These are phyloP conservation scores for Lysandra coridon DNA, from an alignment of 2,888 invertebrate species.

Conservation along the genomic window DNA sequence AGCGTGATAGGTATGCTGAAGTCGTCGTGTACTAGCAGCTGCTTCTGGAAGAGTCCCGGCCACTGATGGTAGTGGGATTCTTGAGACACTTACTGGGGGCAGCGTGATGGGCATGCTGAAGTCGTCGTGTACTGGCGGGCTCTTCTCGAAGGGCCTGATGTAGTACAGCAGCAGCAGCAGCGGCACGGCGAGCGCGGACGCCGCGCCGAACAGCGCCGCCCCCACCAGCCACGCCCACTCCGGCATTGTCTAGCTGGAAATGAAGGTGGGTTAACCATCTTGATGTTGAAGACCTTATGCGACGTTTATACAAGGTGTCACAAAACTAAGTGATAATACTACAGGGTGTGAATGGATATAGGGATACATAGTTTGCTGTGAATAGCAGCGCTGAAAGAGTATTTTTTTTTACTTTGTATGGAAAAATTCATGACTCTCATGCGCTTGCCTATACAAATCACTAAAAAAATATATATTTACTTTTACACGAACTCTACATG, in stretches of 20 bases:
- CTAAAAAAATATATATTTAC: no score
- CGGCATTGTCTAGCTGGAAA: constrained; percentile 55
- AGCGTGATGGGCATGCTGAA: constrained; percentile 60
- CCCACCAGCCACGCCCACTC: constrained; percentile 73
- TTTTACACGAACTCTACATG: no score
- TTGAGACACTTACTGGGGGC: constrained; percentile 47
- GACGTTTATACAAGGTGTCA: no score
- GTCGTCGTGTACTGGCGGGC: constrained; percentile 50
- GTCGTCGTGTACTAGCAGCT: constrained; percentile 51
- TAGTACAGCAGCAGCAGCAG: constrained; percentile 63
- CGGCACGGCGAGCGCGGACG: constrained; percentile 63
- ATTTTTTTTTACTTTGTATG: no score
- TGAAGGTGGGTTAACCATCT: not conserved
- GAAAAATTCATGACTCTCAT: no score
- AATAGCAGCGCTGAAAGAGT: no score
- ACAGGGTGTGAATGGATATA: no score
- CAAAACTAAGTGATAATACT: no score
- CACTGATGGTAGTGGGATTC: no score
- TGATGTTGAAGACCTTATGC: not conserved
- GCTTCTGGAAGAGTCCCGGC: constrained; percentile 52
- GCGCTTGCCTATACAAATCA: no score
- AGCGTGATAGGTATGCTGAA: constrained; percentile 60
- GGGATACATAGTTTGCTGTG: no score
- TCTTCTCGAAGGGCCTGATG: constrained; percentile 63
- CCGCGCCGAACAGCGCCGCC: constrained; percentile 66